A percentile compares a stretch with the other conserved stretches of the same genome.
These are phyloP conservation scores for Alosa sapidissima DNA, from an alignment of 2,797 vertebrate genomes.

Conservation along the genomic window DNA sequence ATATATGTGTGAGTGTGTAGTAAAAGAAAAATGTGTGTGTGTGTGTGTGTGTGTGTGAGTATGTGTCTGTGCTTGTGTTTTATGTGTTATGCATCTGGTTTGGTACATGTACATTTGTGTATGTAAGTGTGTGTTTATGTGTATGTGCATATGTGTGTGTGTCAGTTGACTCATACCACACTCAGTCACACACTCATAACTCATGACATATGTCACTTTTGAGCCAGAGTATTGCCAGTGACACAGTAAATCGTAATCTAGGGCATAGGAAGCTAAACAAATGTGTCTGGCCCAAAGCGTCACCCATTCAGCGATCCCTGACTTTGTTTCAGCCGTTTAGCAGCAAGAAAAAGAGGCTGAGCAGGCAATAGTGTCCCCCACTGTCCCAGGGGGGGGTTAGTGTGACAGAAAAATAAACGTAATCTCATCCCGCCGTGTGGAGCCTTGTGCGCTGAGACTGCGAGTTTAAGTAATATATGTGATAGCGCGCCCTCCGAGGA, in stretches of 20 bases:
- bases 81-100: too few relatives aligned
- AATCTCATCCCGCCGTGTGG: slow-evolving; percentile 29
- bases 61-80: neutral
- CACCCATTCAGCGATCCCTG: neutral
- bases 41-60: neutral
- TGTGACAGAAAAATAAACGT: slow-evolving; percentile 38
- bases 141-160: neutral
- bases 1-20: neutral
- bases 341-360: slow-evolving; percentile 12
- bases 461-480: slow-evolving; percentile 37
- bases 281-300: neutral
- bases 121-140: neutral
- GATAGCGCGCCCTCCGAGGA: slow-evolving; percentile 35
- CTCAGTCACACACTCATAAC: neutral
- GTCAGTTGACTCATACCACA: neutral
- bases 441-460: slow-evolving; percentile 23
- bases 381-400: neutral
- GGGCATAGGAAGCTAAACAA: neutral
- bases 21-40: neutral
- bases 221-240: neutral
- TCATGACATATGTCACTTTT: neutral
- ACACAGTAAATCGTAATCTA: neutral
- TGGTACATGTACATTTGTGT: neutral
- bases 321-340: slow-evolving; percentile 45
- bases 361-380: slow-evolving; percentile 18